A percentile compares a stretch with the other conserved stretches of the same genome.
Conservation (phyloP, 2,888 invertebrate species). For the Torymus tubicola region DNA sequence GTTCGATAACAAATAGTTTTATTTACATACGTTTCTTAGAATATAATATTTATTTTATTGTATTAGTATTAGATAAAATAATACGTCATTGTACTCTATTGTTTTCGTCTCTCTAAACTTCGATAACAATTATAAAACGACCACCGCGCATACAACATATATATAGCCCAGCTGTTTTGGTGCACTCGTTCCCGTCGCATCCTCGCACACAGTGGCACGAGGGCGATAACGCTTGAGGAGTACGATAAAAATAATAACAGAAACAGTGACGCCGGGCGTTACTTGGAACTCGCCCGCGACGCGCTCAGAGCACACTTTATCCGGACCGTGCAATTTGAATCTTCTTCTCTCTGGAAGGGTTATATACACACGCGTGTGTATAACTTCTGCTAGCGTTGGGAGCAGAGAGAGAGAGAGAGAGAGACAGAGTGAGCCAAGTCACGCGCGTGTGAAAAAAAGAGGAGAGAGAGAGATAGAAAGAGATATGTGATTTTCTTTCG, state of each 20-base stretch:
- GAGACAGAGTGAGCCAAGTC: slow-evolving; percentile 3
- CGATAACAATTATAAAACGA: too few species aligned
- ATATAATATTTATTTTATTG: too few species aligned
- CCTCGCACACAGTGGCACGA: neutral
- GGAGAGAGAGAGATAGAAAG: neutral
- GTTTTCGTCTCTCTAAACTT: too few species aligned
- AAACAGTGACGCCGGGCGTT: slow-evolving; percentile 40
- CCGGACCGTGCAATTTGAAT: slow-evolving; percentile 43
- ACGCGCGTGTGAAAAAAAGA: slow-evolving; percentile 48
- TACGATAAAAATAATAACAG: slow-evolving; percentile 49
- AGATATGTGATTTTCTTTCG: neutral
- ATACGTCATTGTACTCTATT: too few species aligned
- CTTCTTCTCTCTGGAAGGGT: slow-evolving; percentile 10
- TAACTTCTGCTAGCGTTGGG: neutral
- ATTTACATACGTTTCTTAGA: too few species aligned
- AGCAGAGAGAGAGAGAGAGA: neutral
- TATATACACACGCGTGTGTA: neutral
- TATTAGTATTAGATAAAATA: too few species aligned
- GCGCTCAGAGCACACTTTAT: slow-evolving; percentile 14
- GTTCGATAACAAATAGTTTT: too few species aligned
- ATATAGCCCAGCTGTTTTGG: slow-evolving; percentile 4
- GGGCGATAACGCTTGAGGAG: slow-evolving; percentile 9
- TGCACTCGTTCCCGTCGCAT: too few species aligned
- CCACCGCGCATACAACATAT: too few species aligned
- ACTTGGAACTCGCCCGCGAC: slow-evolving; percentile 24